Evolutionary conservation across 2,888 invertebrate genomes (phyloP).

Genomic region (Hipparchia semele): DNA sequence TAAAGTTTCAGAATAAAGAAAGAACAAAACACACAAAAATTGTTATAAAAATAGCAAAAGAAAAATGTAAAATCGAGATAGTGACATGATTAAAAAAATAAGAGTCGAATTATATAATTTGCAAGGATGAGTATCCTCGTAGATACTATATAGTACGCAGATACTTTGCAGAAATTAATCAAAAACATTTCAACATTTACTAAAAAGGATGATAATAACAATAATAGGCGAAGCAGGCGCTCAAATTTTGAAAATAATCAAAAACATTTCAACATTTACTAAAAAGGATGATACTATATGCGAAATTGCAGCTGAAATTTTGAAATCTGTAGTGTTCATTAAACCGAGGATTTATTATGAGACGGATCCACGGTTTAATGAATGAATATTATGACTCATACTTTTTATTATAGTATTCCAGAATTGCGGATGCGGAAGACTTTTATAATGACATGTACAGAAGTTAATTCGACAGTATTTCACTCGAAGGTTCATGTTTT

Average conservation of each 20-base stretch:
- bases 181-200: constrained; percentile 6
- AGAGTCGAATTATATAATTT: not conserved
- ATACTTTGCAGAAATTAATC: not conserved
- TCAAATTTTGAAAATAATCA: not conserved
- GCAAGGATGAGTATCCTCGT: too few relatives aligned
- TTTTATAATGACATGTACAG: not conserved
- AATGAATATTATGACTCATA: constrained; percentile 1
- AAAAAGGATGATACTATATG: not conserved
- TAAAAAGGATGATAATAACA: not conserved
- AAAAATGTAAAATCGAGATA: not conserved
- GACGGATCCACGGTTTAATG: not conserved
- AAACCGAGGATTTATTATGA: constrained; percentile 1
- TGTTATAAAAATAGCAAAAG: not conserved
- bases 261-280: constrained; percentile 7
- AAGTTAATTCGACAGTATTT: not conserved
- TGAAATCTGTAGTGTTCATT: constrained; percentile 16
- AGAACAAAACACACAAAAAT: not conserved
- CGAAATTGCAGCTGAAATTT: constrained; percentile 5
- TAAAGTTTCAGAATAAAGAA: not conserved
- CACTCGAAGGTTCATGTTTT: not conserved
- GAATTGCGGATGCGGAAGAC: not conserved
- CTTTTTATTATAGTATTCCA: not conserved
- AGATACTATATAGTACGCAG: too few relatives aligned
- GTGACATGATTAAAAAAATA: not conserved
- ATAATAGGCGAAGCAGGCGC: not conserved